Base-by-base conservation (phyloP, 2,888 invertebrate species). In the Acanthosepion pharaonis region DNA sequence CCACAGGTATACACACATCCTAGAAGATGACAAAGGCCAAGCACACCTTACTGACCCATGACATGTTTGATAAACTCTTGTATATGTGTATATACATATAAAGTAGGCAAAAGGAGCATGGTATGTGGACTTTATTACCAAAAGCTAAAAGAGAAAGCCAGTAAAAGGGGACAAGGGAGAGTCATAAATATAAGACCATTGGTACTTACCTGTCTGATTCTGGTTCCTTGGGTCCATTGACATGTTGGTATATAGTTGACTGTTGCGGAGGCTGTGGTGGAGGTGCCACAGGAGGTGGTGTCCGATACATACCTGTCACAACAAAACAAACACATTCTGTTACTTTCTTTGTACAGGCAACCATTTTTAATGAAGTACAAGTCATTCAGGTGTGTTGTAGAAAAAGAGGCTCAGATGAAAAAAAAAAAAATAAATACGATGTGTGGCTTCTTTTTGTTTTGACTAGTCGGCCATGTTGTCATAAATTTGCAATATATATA, bases 241-340 rank as follows among this genome's bases (percentile, higher is more conserved):
- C 92, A 59, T 95, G 94, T 94, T 94, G 93, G 42, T 94, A 94
- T 94, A 94, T 94, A 23, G 94, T 28, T 92, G 55, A 93, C 91
- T 94, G 95, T 59, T 94, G 94, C 49, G 94, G 94, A 42, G 94
- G 94, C 94, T 95, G 95, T 28, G 95, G 95, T 15, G 95, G 95
- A n/a, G 94, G 94, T 20, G 95, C 95, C 33, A 94, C 95, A 59
- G 95, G 95, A 33, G 95, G 95, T 94, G 95, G 95, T n/a, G 95
- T 95, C 55, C 95, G 94, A 91, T 95, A 95, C 94, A 95, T 95
- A 94, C 94, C 95, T 95, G 94, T 53, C 53, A 94, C 78, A 48
- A 95, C 91, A 94, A 93, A 93, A 94, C 42, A 93, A 33, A 93
- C 94, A 94, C 94, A 94, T 92, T 94, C 53, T 6, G 91, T 94